Evolutionary conservation across 2,113 vertebrate species (phyloP).

Genomic region (Psilopsiagon aymara): DNA sequence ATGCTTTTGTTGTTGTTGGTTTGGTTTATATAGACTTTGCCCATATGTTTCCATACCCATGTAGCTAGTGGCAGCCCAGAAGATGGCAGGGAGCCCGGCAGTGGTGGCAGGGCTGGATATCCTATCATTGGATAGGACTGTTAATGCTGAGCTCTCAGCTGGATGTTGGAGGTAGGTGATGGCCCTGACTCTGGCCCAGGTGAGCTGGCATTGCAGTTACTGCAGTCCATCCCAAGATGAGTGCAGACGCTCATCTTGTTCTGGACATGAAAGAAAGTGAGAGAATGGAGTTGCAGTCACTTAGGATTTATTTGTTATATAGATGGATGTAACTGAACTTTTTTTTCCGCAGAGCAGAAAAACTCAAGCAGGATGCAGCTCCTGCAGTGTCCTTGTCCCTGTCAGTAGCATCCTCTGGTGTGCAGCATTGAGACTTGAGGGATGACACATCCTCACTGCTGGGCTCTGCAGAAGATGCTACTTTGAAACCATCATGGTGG

Average conservation of each 20-base stretch:
- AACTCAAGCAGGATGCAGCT: background rate
- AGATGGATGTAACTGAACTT: background rate
- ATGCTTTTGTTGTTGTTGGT: background rate
- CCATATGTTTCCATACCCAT: background rate
- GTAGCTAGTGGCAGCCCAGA: background rate
- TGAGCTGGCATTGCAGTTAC: fast-evolving
- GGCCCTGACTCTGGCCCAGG: background rate
- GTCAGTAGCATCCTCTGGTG: background rate
- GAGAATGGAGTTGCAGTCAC: background rate
- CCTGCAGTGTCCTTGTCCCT: background rate
- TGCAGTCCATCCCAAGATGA: background rate
- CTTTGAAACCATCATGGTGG: background rate
- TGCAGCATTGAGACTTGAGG: background rate
- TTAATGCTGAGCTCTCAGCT: background rate
- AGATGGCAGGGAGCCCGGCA: background rate
- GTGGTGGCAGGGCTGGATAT: background rate
- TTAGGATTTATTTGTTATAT: background rate
- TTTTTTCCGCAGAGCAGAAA: background rate
- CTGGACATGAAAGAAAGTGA: background rate
- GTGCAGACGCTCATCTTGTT: background rate
- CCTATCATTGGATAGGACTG: background rate
- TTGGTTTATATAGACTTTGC: background rate
- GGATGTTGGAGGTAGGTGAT: background rate
- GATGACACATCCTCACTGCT: background rate
- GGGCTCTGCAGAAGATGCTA: background rate